Evolutionary conservation across 1,140 invertebrate species (phyloP).

Genomic region (Tribolium castaneum): DNA sequence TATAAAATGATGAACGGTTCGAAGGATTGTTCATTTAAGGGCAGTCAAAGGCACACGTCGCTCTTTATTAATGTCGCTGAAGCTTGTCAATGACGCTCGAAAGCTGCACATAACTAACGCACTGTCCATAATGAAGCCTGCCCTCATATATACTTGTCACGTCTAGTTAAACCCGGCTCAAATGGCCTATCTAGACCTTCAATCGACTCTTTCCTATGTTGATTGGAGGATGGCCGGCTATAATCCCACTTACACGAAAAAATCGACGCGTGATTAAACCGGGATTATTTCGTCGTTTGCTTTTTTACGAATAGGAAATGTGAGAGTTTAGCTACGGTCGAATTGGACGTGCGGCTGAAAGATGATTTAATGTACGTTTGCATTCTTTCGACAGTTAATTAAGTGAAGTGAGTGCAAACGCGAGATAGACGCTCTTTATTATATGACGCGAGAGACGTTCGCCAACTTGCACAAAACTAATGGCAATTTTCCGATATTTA

Average conservation of each 20-base stretch:
- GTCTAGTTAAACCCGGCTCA: not conserved
- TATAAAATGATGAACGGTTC: too few species aligned
- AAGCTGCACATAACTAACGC: constrained; percentile 27
- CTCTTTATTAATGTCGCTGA: constrained; percentile 7
- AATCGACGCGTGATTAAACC: constrained; percentile 4
- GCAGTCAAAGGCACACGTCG: not conserved
- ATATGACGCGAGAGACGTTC: not conserved
- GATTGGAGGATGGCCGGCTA: not conserved
- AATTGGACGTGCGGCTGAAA: constrained; percentile 40
- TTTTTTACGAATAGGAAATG: constrained; percentile 43
- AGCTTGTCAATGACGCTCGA: constrained; percentile 19
- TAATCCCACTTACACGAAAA: constrained; percentile 12
- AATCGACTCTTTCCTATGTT: constrained; percentile 15
- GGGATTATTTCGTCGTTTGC: not conserved
- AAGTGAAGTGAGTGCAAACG: constrained; percentile 36
- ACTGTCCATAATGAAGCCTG: constrained; percentile 14
- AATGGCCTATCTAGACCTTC: constrained; percentile 8
- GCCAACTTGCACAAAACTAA: not conserved
- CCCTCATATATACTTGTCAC: constrained; percentile 27
- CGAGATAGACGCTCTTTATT: not conserved
- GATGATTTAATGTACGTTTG: constrained; percentile 54
- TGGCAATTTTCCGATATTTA: not conserved
- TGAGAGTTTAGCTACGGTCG: too few species aligned
- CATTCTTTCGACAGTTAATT: constrained; percentile 54
- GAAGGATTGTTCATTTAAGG: not conserved